Evolutionary conservation across 2,888 invertebrate genomes (phyloP).

Genomic region (Polymixis flavicincta): DNA sequence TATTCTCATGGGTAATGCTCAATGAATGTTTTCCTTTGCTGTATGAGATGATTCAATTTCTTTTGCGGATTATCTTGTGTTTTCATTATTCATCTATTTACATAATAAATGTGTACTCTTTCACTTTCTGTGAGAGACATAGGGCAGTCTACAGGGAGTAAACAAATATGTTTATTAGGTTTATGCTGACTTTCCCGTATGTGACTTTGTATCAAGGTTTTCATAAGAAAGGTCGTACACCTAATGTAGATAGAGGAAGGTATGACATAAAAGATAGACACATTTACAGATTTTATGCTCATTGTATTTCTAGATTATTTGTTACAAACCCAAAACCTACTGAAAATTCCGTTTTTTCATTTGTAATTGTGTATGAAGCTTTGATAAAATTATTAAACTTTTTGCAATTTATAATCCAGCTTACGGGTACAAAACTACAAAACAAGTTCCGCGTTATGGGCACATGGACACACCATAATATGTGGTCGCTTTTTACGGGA

Average conservation of each 20-base stretch:
- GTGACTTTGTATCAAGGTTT: neutral
- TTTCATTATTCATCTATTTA: conserved; percentile 47
- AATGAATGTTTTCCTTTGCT: conserved; percentile 30
- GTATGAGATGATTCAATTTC: conserved; percentile 39
- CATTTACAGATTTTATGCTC: neutral
- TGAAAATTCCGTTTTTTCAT: neutral
- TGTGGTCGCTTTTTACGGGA: conserved; percentile 39
- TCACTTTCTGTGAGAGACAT: conserved; percentile 26
- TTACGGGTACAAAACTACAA: conserved; percentile 26
- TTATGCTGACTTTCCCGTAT: conserved; percentile 7
- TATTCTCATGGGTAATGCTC: conserved; percentile 46
- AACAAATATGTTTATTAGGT: conserved; percentile 34
- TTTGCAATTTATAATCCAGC: conserved; percentile 20
- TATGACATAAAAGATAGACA: neutral
- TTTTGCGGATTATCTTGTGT: conserved; percentile 33
- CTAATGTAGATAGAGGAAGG: neutral
- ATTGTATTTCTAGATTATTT: neutral
- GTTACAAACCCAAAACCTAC: neutral
- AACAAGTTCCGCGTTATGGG: conserved; percentile 31
- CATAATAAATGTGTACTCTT: conserved; percentile 43
- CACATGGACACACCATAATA: conserved; percentile 1
- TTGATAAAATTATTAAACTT: neutral
- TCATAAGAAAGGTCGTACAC: neutral
- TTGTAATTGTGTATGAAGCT: neutral
- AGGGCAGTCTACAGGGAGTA: conserved; percentile 27